Evolutionary conservation across 2,888 invertebrate genomes (phyloP), one percentile per base, ranked within the genome.

Genomic region (Lacanobia oleracea): DNA sequence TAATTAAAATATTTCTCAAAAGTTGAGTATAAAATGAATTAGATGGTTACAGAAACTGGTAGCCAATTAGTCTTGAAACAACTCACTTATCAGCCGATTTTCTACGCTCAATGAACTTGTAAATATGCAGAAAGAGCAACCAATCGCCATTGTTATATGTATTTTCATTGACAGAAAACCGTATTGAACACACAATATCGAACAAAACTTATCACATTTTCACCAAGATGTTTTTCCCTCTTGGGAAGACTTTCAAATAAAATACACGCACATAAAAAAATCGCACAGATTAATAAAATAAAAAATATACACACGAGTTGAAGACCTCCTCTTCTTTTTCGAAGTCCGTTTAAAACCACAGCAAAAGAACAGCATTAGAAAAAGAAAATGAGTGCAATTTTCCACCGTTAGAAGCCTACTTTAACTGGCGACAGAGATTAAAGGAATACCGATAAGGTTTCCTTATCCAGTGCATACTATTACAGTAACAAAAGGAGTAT

Each of bases 401-500:
- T 63, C 66, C 27, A 65, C n/a, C 53, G 65, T 21, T 53, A 48
- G 12, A 77, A 66, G 53, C 54, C 27, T 14, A 48, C 64, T 45
- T 51, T 48, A 67, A 84, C 71, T 61, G 57, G 53, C 50, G 77
- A 78, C 81, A 69, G 71, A 88, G 88, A 88, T 87, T 89, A 88
- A 65, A 82, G 72, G 67, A 74, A 67, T 73, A 83, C 76, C 78
- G 88, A 87, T 91, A 91, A 87, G 90, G 90, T 70, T 91, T 89
- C 89, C 75, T 88, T 87, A 88, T 87, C 84, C 84, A 72, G 69
- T 80, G 64, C 64, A 69, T 70, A 70, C 60, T 77, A 73, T 53
- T 59, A 61, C 66, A 67, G 21, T 60, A 71, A 79, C 74, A 82
- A 77, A 75, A 51, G 66, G 63, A 67, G 18, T 69, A 69, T 48